phyloP scores from a whole-genome alignment of 2,888 invertebrate species.

The Hartigia nigra region DNA sequence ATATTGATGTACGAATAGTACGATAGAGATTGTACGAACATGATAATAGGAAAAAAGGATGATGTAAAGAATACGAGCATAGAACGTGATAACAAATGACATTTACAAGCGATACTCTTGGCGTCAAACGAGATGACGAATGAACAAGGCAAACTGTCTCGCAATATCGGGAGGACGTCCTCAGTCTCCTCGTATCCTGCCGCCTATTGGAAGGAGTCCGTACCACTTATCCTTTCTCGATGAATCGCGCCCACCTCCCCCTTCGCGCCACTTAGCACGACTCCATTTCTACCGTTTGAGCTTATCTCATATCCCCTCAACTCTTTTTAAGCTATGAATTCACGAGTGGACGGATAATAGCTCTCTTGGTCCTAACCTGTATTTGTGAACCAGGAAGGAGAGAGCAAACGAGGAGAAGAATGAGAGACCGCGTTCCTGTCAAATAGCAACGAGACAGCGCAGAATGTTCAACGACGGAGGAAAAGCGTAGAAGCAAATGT shows the following conservation, averaged over 20 bases:
- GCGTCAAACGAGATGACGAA: neutral
- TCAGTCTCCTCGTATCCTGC: neutral
- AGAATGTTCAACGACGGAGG: neutral
- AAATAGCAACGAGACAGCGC: neutral
- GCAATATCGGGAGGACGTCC: neutral
- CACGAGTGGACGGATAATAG: neutral
- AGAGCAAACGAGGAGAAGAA: neutral
- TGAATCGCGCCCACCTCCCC: neutral
- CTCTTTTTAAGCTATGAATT: neutral
- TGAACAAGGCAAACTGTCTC: neutral
- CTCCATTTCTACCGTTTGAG: neutral
- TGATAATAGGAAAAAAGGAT: neutral
- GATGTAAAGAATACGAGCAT: neutral
- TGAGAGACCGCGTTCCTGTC: neutral
- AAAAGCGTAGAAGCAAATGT: neutral
- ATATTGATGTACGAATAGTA: neutral
- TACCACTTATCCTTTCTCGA: neutral
- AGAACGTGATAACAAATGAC: slow-evolving; percentile 9
- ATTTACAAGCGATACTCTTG: slow-evolving; percentile 19
- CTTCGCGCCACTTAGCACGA: neutral
- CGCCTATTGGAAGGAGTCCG: neutral
- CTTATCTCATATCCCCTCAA: neutral
- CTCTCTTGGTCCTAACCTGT: neutral
- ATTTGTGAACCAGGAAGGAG: neutral
- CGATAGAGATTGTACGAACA: neutral